Base-by-base conservation (phyloP, 2,888 invertebrate species). In the Bombyx huttoni region DNA sequence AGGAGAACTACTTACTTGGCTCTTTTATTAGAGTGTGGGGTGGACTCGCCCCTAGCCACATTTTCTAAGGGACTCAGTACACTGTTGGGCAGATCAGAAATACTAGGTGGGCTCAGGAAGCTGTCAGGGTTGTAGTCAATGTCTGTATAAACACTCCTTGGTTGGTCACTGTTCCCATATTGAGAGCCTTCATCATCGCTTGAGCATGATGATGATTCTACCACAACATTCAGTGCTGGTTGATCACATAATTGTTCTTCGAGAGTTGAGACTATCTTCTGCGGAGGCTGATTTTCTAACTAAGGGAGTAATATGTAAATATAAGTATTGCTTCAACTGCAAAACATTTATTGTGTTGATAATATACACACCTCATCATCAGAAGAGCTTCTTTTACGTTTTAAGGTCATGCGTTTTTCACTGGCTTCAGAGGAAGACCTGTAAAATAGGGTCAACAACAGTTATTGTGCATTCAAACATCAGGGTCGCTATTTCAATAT, bases 21-120 rank as follows among this genome's bases (percentile, higher is more conserved):
- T 59, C 87, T 82, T 65, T 87, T 88, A 61, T 81, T 86, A n/a
- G 86, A 81, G 63, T 87, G 87, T 68, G 88, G 87, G 51, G 88
- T 86, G 46, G 79, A 80, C 61, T 87, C 85, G 9, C 85, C 85
- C 62, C 85, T 81, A n/a, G 84, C 78, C 52, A 88, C 86, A 84
- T 88, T 88, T 61, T 89, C 87, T 57, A 89, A 65, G 24, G 88
- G 87, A 59, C 87, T 88, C 52, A 88, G 67, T 52, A 88, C 87
- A 75, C 77, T 81, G 62, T 76, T 83, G 46, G 80, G 75, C 46
- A 80, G 67, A 55, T 87, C 88, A 65, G 84, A 70, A 70, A 85
- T 70, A 70, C 87, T 86, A 13, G 81, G 85, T 62, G 89, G 88
- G 68, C 89, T 89, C 64, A 87, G 70, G 52, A 85, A 82, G 70